Base-by-base conservation (phyloP, 2,113 vertebrate species). In the Rana temporaria region DNA sequence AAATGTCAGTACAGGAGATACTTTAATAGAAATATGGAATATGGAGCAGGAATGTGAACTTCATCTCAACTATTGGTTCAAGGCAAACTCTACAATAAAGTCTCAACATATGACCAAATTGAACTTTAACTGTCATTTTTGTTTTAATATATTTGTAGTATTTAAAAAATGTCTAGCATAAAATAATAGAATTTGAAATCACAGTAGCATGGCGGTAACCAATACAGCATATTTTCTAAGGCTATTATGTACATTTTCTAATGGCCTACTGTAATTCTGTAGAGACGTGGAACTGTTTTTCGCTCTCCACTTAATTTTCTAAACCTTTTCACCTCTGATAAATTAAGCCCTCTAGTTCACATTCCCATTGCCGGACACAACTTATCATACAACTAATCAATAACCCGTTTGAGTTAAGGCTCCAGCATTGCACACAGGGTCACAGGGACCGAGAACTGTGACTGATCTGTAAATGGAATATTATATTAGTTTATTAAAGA, bases 291-390 rank as follows among this genome's bases (percentile, higher is more conserved):
- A 26, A 52, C 38, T 12, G 59, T 48, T 53, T 53, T 70, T 30
- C 42, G 60, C 34, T 60, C 42, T 74, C 30, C 14, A 16, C 1
- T 60, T 74, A 14, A 6, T 55, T 59, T 17, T 73, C 24, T 22
- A 74, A 74, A 60, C 19, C 56, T 38, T 74, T 74, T n/a, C 53
- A n/a, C 70, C 71, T 60, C 34, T 57, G 26, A 73, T 57, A 57
- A 57, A 73, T 73, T 7, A 4, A 9, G 18, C 22, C 69, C 52
- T 57, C 6, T 16, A 32, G 69, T 52, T 38, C 53, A 74, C 30
- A 60, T 60, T 74, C 30, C 71, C 24, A 60, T 59, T 74, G 38
- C 30, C 20, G 8, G 24, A 24, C 52, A 73, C 70, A 57, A 73
- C 48, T 59, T 74, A 74, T 74, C 56, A 59, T 60, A 17, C 26